Conservation (phyloP, 2,113 vertebrate genomes). For the Grantiella picta region DNA sequence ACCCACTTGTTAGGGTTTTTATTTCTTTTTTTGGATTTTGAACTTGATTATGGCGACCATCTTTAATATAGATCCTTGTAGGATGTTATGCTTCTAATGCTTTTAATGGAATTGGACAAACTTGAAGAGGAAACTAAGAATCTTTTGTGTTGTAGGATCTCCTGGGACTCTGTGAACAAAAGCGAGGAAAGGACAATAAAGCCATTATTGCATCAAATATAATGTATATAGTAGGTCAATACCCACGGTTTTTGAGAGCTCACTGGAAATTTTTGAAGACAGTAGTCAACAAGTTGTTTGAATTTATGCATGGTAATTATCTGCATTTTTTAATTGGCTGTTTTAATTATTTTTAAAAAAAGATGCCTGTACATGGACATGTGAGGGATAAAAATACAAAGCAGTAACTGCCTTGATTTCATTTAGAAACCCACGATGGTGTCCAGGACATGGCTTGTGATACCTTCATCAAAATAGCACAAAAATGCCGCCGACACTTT, state of each 20-base stretch:
- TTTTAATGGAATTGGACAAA: background rate
- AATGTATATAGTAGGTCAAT: conserved; percentile 99
- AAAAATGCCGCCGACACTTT: conserved; percentile 98
- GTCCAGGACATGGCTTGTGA: conserved; percentile 99
- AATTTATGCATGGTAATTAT: conserved; percentile 96
- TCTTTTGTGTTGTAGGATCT: conserved; percentile 81
- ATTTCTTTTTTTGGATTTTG: background rate
- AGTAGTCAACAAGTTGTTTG: conserved; percentile 97
- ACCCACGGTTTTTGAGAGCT: conserved; percentile 94
- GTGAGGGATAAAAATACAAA: background rate
- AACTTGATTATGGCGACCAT: background rate
- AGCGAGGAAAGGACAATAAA: conserved; percentile 99
- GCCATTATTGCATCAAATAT: conserved; percentile 99
- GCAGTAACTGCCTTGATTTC: background rate
- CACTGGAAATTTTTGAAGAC: conserved; percentile 99
- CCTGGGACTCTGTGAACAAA: conserved; percentile 97
- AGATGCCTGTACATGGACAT: accelerated
- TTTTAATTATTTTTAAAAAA: background rate
- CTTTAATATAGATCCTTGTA: background rate
- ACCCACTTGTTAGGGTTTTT: accelerated
- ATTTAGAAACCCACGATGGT: conserved; percentile 94
- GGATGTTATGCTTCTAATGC: background rate
- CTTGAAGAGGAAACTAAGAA: background rate
- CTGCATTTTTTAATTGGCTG: background rate
- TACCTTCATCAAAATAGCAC: conserved; percentile 98